phyloP scores from a whole-genome alignment of 2,797 vertebrate species.

The Hyperoplus lanceolatus region DNA sequence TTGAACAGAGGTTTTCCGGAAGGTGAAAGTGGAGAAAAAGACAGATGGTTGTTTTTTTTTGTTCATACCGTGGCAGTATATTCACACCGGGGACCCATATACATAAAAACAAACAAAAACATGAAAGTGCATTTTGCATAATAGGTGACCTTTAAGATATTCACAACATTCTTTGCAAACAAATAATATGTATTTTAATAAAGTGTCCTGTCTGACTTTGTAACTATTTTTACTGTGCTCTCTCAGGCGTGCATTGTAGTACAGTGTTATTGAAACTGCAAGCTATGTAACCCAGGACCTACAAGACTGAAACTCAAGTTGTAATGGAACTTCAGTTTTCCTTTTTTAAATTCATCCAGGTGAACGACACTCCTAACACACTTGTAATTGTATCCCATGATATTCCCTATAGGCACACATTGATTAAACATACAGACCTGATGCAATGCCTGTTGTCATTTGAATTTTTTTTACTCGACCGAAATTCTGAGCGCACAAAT shows the following conservation, averaged over 20 bases:
- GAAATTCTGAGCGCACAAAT: constrained; percentile 16
- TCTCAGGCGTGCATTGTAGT: neutral
- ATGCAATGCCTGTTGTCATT: constrained; percentile 31
- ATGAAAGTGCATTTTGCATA: too few species aligned
- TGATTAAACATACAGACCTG: constrained; percentile 22
- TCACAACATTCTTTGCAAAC: too few species aligned
- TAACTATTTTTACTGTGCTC: too few species aligned
- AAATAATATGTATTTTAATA: too few species aligned
- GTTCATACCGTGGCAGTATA: too few species aligned
- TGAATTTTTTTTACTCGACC: constrained; percentile 29
- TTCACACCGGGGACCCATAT: too few species aligned
- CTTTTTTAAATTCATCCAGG: neutral
- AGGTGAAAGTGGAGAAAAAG: too few species aligned
- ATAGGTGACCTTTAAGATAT: too few species aligned
- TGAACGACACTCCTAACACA: neutral
- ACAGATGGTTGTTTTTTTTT: too few species aligned
- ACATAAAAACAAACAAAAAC: too few species aligned
- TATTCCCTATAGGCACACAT: neutral
- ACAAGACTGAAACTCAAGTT: neutral
- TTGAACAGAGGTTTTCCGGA: too few species aligned
- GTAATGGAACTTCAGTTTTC: neutral
- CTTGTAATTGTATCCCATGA: neutral
- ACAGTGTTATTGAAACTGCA: neutral
- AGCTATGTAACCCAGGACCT: neutral
- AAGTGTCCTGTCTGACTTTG: too few species aligned